A percentile compares a stretch with the other conserved stretches of the same genome.
These are phyloP conservation scores for Ophion slaviceki DNA, from an alignment of 2,888 invertebrate species.

Conservation along the genomic window DNA sequence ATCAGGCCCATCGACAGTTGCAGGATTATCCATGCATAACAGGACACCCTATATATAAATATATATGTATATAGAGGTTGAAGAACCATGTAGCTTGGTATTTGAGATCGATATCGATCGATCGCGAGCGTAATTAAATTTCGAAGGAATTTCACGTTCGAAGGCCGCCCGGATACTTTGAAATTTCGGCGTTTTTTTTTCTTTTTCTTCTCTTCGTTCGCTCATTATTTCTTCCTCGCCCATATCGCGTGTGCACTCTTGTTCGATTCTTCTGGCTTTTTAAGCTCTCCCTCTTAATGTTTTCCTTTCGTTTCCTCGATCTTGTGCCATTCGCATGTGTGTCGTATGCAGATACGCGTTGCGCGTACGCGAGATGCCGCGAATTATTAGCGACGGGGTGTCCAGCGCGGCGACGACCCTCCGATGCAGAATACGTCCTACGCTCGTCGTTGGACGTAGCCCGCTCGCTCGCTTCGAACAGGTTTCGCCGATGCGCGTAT, in stretches of 20 bases:
- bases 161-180: constrained; percentile 49
- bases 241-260: constrained; percentile 54
- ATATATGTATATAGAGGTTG: not conserved
- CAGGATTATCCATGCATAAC: too few species aligned
- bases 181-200: constrained; percentile 21
- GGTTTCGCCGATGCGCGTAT: constrained; percentile 70
- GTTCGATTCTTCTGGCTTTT: constrained; percentile 52
- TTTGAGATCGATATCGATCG: constrained; percentile 38
- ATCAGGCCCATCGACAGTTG: too few species aligned
- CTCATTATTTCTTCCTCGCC: too few species aligned
- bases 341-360: constrained; percentile 52
- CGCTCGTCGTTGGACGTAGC: constrained; percentile 13
- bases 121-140: constrained; percentile 45
- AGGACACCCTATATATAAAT: not conserved
- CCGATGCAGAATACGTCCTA: constrained; percentile 41
- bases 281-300: not conserved
- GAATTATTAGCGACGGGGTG: constrained; percentile 71
- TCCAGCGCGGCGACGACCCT: constrained; percentile 47
- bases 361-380: constrained; percentile 55
- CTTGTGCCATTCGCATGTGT: constrained; percentile 52
- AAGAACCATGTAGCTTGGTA: constrained; percentile 22
- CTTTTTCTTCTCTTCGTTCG: constrained; percentile 36
- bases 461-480: constrained; percentile 57
- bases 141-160: constrained; percentile 56
- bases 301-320: constrained; percentile 15